These are phyloP conservation scores for Takifugu ocellatus DNA, from an alignment of 2,797 vertebrate species.

Conservation along the genomic window DNA sequence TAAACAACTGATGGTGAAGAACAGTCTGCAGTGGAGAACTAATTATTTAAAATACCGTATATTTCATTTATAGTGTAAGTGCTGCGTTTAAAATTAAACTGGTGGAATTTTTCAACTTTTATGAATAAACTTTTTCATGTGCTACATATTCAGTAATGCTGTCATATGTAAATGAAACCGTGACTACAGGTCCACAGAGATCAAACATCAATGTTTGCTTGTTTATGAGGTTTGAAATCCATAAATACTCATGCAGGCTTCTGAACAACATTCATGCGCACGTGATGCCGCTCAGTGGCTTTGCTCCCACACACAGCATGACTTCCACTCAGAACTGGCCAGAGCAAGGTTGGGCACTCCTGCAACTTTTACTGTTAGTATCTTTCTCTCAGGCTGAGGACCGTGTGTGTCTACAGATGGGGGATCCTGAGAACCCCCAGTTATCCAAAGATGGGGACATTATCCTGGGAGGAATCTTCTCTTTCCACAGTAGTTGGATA, in stretches of 20 bases:
- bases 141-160: too few relatives aligned
- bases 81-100: too few relatives aligned
- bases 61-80: too few relatives aligned
- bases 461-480: constrained; percentile 78
- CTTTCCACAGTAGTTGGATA: constrained; percentile 73
- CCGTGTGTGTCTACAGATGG: constrained; percentile 48
- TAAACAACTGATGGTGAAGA: too few relatives aligned
- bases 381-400: constrained; percentile 63
- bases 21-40: too few relatives aligned
- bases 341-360: neutral
- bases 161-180: too few relatives aligned
- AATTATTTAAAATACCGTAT: too few relatives aligned
- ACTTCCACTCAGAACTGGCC: constrained; percentile 33
- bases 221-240: neutral
- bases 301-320: neutral
- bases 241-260: neutral
- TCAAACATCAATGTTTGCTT: neutral
- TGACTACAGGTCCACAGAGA: neutral
- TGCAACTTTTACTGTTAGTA: constrained; percentile 25
- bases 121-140: too few relatives aligned
- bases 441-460: constrained; percentile 70
- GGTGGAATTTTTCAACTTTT: too few relatives aligned
- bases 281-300: neutral
- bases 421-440: constrained; percentile 58
- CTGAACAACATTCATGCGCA: neutral